Conservation (phyloP, 1,140 invertebrate genomes). For the Bilobella aurantiaca region DNA sequence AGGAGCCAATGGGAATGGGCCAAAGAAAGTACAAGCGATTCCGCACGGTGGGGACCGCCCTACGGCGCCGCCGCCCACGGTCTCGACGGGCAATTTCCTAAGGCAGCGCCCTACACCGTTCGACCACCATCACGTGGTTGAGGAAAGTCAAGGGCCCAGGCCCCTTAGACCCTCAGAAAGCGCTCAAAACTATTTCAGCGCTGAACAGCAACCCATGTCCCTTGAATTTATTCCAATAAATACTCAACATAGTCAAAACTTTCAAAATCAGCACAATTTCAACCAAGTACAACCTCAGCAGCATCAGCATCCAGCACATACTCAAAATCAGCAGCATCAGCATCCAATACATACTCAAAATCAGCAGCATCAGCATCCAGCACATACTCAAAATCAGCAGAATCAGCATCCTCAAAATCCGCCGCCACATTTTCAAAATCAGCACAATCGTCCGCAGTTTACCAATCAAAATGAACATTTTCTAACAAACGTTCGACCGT, state of each 20-base stretch:
- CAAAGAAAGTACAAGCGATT: not conserved
- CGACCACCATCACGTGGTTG: not conserved
- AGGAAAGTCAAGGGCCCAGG: too few relatives aligned
- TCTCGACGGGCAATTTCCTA: not conserved
- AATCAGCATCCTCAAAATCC: not conserved
- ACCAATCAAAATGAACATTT: too few relatives aligned
- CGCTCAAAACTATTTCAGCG: not conserved
- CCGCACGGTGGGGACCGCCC: not conserved
- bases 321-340: too few relatives aligned
- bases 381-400: not conserved
- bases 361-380: not conserved
- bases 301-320: too few relatives aligned
- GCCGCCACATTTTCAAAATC: not conserved
- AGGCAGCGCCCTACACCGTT: not conserved
- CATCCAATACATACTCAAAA: too few relatives aligned
- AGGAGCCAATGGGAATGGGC: not conserved
- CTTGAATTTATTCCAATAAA: not conserved
- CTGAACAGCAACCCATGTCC: not conserved
- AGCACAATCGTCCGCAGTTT: too few relatives aligned
- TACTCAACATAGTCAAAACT: not conserved
- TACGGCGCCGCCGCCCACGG: not conserved
- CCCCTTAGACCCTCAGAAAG: not conserved
- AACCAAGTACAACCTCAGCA: too few relatives aligned
- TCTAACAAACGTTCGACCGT: too few relatives aligned
- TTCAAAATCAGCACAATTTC: too few relatives aligned